Evolutionary conservation across 2,113 vertebrate genomes (phyloP), one percentile per base, ranked within the genome.

Genomic region (Psettodes erumei): DNA sequence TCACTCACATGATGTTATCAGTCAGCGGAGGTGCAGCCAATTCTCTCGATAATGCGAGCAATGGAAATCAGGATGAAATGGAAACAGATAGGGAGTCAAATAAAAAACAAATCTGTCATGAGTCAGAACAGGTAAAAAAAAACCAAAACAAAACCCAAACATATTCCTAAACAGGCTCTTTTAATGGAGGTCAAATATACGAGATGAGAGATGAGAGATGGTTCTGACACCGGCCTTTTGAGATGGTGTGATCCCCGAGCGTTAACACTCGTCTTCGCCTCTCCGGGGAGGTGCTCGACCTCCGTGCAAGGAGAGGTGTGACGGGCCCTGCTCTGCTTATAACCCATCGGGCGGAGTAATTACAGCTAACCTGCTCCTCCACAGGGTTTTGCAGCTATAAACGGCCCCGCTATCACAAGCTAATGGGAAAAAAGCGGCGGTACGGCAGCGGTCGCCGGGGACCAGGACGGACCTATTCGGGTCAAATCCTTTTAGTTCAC

Each of bases 281-380:
- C 79, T 76, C 64, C 0, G 0, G 33, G 54, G 75, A 67, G 32
- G 47, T 8, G 32, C 72, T 47, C 16, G 32, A 72, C 65, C 62
- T 48, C 59, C 4, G n/a, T 51, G 71, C 82, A 77, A 81, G 72
- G 72, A 63, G 69, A 74, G 43, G 58, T 61, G 68, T 77, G 86
- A 76, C 75, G 45, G 47, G 23, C 51, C n/a, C 61, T 23, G 81
- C 59, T 60, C 66, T 32, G 25, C 79, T 68, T 37, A 21, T 37
- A 28, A 67, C 62, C 85, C 21, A 42, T 67, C 70, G n/a, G 61
- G 62, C 77, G 85, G 83, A 89, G 68, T 89, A 83, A 87, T 89
- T 85, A 89, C 85, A 15, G 51, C 80, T 87, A 85, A 87, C 85
- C 83, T 79, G 67, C 68, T 68, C 82, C 85, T 87, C 88, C 83